Conservation (phyloP, 2,113 vertebrate genomes). For the Dasyurus viverrinus region DNA sequence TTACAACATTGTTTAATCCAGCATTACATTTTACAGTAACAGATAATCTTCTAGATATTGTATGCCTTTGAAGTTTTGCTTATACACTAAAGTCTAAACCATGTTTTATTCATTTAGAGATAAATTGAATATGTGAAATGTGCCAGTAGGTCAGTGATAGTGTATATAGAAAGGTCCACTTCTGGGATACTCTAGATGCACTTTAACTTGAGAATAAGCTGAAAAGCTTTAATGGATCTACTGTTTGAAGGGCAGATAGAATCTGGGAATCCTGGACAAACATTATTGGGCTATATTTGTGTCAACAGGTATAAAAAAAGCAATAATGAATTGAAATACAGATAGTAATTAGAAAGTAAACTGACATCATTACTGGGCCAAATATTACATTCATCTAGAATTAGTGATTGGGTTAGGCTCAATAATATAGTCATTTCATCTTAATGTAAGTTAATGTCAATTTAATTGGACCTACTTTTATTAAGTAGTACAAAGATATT, state of each 20-base stretch:
- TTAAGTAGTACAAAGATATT: neutral
- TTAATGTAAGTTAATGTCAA: neutral
- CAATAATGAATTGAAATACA: constrained; percentile 52
- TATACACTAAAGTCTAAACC: neutral
- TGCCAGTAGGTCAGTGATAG: neutral
- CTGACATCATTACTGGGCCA: neutral
- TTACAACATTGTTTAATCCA: neutral
- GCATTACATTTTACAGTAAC: neutral
- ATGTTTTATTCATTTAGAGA: neutral
- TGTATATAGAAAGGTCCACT: rapidly evolving
- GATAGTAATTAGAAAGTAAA: constrained; percentile 57
- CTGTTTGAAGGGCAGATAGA: neutral
- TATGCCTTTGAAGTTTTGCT: neutral
- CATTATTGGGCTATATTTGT: constrained; percentile 16
- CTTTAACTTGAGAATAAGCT: constrained; percentile 22
- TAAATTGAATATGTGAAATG: neutral
- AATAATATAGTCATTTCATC: neutral
- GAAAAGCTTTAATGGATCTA: neutral
- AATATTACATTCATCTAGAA: constrained; percentile 24
- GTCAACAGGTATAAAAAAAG: constrained; percentile 55
- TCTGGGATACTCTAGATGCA: neutral
- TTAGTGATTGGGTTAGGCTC: neutral
- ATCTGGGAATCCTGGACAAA: rapidly evolving
- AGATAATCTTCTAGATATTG: neutral
- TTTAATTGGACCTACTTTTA: neutral